Percentiles rank a stretch among this genome's conserved stretches.
Conservation (phyloP, 1,140 invertebrate genomes). For the Zaprionus ornatus region DNA sequence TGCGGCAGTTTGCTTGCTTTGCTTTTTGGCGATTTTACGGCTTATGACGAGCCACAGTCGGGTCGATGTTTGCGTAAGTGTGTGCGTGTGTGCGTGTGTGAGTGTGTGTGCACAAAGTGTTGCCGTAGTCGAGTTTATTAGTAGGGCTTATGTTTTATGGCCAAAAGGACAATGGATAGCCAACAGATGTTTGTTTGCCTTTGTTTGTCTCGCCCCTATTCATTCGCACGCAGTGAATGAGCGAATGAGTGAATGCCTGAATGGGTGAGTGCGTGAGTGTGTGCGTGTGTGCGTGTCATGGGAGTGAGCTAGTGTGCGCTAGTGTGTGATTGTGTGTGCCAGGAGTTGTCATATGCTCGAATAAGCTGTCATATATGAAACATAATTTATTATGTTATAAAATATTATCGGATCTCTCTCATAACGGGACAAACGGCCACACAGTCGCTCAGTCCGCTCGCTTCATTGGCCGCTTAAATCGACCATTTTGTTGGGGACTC, state of each 20-base stretch:
- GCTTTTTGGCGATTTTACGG: slow-evolving; percentile 82
- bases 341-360: slow-evolving; percentile 77
- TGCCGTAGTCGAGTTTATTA: slow-evolving; percentile 76
- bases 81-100: slow-evolving; percentile 32
- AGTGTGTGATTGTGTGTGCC: slow-evolving; percentile 16
- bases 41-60: slow-evolving; percentile 72
- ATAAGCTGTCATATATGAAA: slow-evolving; percentile 79
- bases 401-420: slow-evolving; percentile 71
- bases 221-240: slow-evolving; percentile 24
- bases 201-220: slow-evolving; percentile 58
- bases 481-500: slow-evolving; percentile 77
- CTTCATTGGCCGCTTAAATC: slow-evolving; percentile 79
- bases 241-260: slow-evolving; percentile 6
- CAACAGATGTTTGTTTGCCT: slow-evolving; percentile 78
- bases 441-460: slow-evolving; percentile 32
- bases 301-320: background rate
- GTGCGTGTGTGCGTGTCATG: slow-evolving; percentile 5
- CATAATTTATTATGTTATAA: slow-evolving; percentile 82
- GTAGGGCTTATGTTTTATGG: slow-evolving; percentile 81
- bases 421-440: slow-evolving; percentile 29
- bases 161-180: slow-evolving; percentile 78
- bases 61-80: slow-evolving; percentile 11
- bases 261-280: slow-evolving; percentile 9
- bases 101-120: slow-evolving; percentile 58
- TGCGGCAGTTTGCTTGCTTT: slow-evolving; percentile 70